Base-by-base conservation (phyloP, 2,113 vertebrate species). In the Catagonus wagneri region DNA sequence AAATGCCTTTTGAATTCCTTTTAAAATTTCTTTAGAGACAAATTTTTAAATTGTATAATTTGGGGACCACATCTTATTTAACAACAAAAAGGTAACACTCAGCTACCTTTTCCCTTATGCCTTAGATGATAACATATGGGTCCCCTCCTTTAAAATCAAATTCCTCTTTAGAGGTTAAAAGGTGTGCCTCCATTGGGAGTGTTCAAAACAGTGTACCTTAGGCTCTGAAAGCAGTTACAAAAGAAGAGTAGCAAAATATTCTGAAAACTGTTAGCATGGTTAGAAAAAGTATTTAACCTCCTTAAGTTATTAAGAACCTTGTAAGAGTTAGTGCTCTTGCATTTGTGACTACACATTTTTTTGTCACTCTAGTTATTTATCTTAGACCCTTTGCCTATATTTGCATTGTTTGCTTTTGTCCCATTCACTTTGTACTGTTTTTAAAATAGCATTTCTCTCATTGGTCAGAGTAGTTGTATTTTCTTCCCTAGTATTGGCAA, bases 11-110 rank as follows among this genome's bases (percentile, higher is more conserved):
- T 50, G 52, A 39, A 68, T 8, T 87, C 54, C 65, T 87, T 95
- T 86, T 90, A 81, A 56, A 90, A 90, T 89, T 88, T 88, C 65
- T 76, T 92, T 85, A 25, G 36, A 85, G 22, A 79, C 7, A 85
- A 7, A 71, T 74, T 78, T 93, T 61, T 65, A 72, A 83, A 71
- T 68, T 7, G 13, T 86, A 66, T 68, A 34, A 29, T 34, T 74
- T n/a, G 80, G 50, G 39, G 23, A 50, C 50, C 10, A 69, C 34
- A 66, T 10, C 17, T 83, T 32, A 66, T 81, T 92, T 89, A 92
- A 72, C 36, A 80, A 34, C 50, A 80, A n/a, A 83, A 86, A 90
- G 3, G 8, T 75, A 50, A 60, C 58, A 72, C 9, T 56, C 14
- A 83, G 23, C 50, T 56, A 23, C 54, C 19, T 72, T 83, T 93